These are phyloP conservation scores for Drosophila punjabiensis DNA, from an alignment of 1,140 invertebrate species.

Conservation along the genomic window DNA sequence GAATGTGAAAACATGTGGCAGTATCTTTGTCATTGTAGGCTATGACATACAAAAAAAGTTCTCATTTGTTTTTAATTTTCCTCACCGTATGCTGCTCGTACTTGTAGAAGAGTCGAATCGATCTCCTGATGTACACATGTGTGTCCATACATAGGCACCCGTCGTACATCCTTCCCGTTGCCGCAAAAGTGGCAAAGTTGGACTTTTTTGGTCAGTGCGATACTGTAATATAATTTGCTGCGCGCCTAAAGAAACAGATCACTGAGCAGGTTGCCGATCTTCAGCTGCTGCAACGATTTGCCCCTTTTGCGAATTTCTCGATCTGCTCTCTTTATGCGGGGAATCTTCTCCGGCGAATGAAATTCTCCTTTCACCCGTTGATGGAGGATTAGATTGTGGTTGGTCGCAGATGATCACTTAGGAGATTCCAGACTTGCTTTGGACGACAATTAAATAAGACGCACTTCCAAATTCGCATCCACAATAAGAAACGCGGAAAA, in stretches of 20 bases:
- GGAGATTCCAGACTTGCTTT: neutral
- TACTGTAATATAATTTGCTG: neutral
- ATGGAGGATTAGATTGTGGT: no score
- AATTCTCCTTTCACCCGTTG: no score
- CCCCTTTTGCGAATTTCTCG: neutral
- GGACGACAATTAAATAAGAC: no score
- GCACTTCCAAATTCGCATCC: neutral
- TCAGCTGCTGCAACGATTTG: neutral
- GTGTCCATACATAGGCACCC: neutral
- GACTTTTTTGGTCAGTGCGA: neutral
- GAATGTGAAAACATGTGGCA: no score
- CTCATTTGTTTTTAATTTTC: neutral
- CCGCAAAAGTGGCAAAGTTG: neutral
- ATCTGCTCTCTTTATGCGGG: neutral
- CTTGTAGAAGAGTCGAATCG: neutral
- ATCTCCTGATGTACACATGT: neutral
- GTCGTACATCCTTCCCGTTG: neutral
- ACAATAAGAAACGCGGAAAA: neutral
- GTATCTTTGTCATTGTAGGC: no score
- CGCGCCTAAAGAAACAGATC: neutral
- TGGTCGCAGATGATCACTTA: neutral
- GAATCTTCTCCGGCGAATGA: neutral
- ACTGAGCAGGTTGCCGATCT: neutral
- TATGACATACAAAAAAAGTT: neutral
- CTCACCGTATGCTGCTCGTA: neutral